Evolutionary conservation across 1,140 invertebrate genomes (phyloP).

Genomic region (Spodoptera frugiperda): DNA sequence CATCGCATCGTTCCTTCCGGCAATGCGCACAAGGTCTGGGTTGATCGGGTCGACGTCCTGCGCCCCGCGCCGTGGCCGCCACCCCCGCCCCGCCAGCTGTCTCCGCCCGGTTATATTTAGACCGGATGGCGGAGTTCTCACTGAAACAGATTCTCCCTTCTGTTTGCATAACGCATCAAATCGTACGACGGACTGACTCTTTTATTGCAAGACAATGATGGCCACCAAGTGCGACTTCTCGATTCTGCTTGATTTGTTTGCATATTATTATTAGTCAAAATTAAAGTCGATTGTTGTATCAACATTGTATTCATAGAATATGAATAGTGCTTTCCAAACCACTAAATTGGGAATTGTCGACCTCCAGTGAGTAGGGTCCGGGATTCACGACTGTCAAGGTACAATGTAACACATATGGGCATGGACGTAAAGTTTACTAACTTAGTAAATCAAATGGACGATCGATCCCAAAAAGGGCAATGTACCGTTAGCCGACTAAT

Average conservation of each 20-base stretch:
- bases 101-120: conserved; percentile 75
- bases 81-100: conserved; percentile 54
- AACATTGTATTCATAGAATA: not conserved
- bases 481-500: conserved; percentile 59
- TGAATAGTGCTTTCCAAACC: conserved; percentile 10
- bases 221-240: conserved; percentile 27
- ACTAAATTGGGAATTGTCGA: conserved; percentile 27
- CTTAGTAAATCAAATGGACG: conserved; percentile 42
- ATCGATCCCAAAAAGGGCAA: conserved; percentile 59
- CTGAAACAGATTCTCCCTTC: conserved; percentile 67
- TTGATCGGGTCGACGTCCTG: conserved; percentile 68
- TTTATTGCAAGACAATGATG: conserved; percentile 51
- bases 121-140: conserved; percentile 72
- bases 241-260: conserved; percentile 12
- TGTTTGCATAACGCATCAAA: conserved; percentile 64
- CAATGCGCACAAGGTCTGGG: conserved; percentile 69
- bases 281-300: conserved; percentile 38
- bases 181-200: conserved; percentile 55
- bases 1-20: conserved; percentile 62
- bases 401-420: conserved; percentile 27
- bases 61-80: conserved; percentile 39
- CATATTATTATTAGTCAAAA: conserved; percentile 39
- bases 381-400: conserved; percentile 10
- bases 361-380: not conserved
- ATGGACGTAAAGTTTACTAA: conserved; percentile 39